A percentile compares a stretch with the other conserved stretches of the same genome.
Evolutionary conservation across 2,113 vertebrate species (phyloP).

Genomic region (Heptranchias perlo): DNA sequence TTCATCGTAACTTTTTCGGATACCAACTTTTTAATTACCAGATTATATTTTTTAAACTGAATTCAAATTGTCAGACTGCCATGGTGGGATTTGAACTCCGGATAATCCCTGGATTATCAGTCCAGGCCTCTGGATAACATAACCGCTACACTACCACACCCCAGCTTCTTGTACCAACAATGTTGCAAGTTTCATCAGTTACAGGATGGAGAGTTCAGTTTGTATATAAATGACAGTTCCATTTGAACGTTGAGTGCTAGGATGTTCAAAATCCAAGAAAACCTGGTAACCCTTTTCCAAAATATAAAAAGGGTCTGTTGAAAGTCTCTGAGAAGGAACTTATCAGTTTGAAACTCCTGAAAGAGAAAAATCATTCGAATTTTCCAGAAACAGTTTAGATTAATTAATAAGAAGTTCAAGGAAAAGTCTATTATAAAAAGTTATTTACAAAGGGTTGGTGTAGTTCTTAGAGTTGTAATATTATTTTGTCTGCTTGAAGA

Average conservation of each 20-base stretch:
- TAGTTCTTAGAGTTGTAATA: not conserved
- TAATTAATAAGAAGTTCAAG: not conserved
- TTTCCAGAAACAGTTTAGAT: not conserved
- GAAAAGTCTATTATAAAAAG: not conserved
- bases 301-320: not conserved
- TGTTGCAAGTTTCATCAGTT: not conserved
- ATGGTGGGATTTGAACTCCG: not conserved
- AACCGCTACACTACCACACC: not conserved
- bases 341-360: not conserved
- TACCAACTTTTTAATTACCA: not conserved
- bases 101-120: too few relatives aligned
- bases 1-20: not conserved
- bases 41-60: not conserved
- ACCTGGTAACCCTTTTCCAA: not conserved
- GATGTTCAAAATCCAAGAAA: too few relatives aligned
- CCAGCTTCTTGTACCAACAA: not conserved
- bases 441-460: not conserved
- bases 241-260: too few relatives aligned
- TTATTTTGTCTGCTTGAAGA: not conserved
- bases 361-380: not conserved
- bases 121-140: too few relatives aligned
- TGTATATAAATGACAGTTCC: not conserved
- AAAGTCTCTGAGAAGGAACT: not conserved
- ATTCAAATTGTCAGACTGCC: not conserved
- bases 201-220: not conserved